Evolutionary conservation across 2,888 invertebrate genomes (phyloP).

Genomic region (Lasius platythorax): DNA sequence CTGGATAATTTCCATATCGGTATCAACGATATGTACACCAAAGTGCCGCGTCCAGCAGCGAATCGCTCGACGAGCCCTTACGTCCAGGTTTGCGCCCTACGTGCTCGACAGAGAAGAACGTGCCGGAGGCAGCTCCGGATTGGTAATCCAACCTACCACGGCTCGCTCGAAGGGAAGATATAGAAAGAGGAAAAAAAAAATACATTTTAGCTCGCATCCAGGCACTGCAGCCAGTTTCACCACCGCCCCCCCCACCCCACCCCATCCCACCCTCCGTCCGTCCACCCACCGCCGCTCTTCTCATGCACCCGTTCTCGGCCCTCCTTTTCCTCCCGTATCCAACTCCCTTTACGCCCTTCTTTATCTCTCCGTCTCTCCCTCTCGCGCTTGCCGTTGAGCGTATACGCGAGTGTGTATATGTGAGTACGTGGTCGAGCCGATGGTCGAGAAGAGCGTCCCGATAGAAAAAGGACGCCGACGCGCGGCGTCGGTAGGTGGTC

Average conservation of each 20-base stretch:
- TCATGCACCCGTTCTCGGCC: constrained; percentile 25
- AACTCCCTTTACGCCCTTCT: constrained; percentile 50
- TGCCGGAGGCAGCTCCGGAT: constrained; percentile 73
- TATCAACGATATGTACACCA: constrained; percentile 51
- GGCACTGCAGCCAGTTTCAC: constrained; percentile 72
- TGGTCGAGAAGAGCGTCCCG: constrained; percentile 79
- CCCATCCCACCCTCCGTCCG: constrained; percentile 23
- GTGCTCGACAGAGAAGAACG: constrained; percentile 64
- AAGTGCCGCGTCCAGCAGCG: constrained; percentile 49
- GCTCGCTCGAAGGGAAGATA: constrained; percentile 77
- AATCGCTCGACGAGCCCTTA: constrained; percentile 66
- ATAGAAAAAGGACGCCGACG: constrained; percentile 83
- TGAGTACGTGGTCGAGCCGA: constrained; percentile 78
- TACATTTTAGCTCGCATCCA: constrained; percentile 79
- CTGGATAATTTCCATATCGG: constrained; percentile 70
- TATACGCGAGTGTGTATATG: constrained; percentile 53
- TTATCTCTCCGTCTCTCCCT: constrained; percentile 54
- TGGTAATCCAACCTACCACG: constrained; percentile 78
- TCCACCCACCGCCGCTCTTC: constrained; percentile 32
- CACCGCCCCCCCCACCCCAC: constrained; percentile 13
- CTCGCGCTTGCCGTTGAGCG: constrained; percentile 26
- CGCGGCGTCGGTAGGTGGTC: constrained; percentile 78
- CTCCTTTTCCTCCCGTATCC: constrained; percentile 37
- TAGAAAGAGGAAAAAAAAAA: constrained; percentile 67
- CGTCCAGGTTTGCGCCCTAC: constrained; percentile 60